Evolutionary conservation across 1,140 invertebrate genomes (phyloP).

Genomic region (Drosophila pachea): DNA sequence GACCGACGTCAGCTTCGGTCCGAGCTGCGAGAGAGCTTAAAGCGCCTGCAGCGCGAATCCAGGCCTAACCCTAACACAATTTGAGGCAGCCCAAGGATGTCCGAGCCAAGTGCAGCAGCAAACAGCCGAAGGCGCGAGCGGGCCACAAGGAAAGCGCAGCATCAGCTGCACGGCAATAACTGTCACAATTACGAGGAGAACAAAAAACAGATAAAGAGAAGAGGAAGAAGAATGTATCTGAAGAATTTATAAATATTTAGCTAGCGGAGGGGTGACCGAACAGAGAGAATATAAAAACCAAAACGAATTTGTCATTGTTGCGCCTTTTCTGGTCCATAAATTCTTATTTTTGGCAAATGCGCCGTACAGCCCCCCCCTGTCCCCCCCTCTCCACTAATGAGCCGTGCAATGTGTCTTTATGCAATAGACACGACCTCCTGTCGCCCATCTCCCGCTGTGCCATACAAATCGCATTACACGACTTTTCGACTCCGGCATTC

Average conservation of each 20-base stretch:
- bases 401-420: conserved; percentile 71
- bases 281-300: conserved; percentile 53
- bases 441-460: conserved; percentile 58
- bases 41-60: conserved; percentile 54
- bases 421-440: conserved; percentile 56
- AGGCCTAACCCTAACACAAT: conserved; percentile 72
- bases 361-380: background rate
- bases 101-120: conserved; percentile 67
- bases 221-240: conserved; percentile 27
- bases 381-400: conserved; percentile 44
- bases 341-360: conserved; percentile 42
- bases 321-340: conserved; percentile 60
- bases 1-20: background rate
- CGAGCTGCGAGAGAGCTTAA: background rate
- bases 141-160: background rate
- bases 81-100: conserved; percentile 68
- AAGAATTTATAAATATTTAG: conserved; percentile 76
- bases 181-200: conserved; percentile 43
- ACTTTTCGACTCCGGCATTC: conserved; percentile 72
- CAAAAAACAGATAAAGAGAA: background rate
- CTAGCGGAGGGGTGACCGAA: conserved; percentile 33
- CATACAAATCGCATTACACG: conserved; percentile 76
- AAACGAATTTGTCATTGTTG: conserved; percentile 75
- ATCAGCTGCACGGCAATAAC: conserved; percentile 50
- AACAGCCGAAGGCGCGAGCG: conserved; percentile 48